Base-by-base conservation (phyloP, 2,113 vertebrate genomes). In the Girardinichthys multiradiatus region DNA sequence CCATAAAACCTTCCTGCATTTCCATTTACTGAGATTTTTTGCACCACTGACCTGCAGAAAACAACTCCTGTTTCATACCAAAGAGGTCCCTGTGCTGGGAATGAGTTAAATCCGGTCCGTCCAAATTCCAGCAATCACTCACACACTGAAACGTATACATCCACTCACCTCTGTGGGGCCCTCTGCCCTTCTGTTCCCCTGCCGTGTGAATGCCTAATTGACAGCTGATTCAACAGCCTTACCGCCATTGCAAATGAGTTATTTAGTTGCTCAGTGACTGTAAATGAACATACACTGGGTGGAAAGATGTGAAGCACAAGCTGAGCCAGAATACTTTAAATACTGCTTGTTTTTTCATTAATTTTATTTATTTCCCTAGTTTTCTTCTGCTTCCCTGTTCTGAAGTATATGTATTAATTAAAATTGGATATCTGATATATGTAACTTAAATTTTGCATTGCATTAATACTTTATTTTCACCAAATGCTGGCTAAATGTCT, bases 141-240 rank as follows among this genome's bases (percentile, higher is more conserved):
- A 70, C 68, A 66, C 58, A 33, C 67, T 76, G 9, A 78, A 21
- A 57, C 26, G 61, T 61, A 29, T 63, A 28, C 64, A 66, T 42
- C 60, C 76, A 76, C 80, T 72, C 80, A 70, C 63, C 83, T 85
- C 77, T 45, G 69, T 74, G 70, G 74, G 77, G 48, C 68, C 77
- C 64, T 76, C 76, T 79, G 84, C 37, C 76, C 68, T 63, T 85
- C 75, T 81, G 70, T 81, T 77, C 45, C 27, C 0, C 29, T 27
- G 42, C 57, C 67, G 64, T 57, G 1, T 67, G 76, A 86, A 79
- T 86, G 78, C 81, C 79, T 54, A 37, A 48, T 72, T 77, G 72
- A 77, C 87, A 89, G 87, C 83, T 90, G 90, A 42, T 86, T 63
- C 30, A 35, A 82, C 80, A 28, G 72, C 62, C 27, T 51, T 48